Evolutionary conservation across 2,797 vertebrate species (phyloP).

Genomic region (Eleutherodactylus coqui): DNA sequence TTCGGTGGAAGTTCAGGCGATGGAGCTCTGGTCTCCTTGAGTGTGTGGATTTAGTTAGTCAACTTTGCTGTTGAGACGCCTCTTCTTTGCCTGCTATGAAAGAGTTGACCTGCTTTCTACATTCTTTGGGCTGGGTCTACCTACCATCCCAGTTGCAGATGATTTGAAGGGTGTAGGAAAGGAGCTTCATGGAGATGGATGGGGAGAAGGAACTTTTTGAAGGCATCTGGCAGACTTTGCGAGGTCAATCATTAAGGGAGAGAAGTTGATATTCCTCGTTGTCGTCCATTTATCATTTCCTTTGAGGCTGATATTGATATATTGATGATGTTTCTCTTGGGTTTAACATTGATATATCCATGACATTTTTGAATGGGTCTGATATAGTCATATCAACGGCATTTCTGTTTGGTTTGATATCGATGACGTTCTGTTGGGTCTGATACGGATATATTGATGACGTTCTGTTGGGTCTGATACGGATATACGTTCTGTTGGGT

Average conservation of each 20-base stretch:
- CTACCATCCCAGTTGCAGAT: not conserved
- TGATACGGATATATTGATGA: not conserved
- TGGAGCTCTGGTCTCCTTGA: not conserved
- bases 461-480: not conserved
- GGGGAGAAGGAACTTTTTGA: slow-evolving; percentile 21
- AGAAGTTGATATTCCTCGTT: not conserved
- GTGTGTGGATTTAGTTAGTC: not conserved
- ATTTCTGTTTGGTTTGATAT: not conserved
- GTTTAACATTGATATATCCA: not conserved
- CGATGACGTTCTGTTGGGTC: not conserved
- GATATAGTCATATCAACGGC: too few relatives aligned
- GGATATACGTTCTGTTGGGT: not conserved
- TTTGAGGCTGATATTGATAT: not conserved
- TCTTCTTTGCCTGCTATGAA: not conserved
- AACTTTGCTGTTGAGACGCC: slow-evolving; percentile 29
- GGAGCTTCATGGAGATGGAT: not conserved
- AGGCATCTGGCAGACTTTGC: not conserved
- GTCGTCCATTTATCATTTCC: not conserved
- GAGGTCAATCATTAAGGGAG: not conserved
- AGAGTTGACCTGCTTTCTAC: not conserved
- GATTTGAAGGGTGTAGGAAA: not conserved
- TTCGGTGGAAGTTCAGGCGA: slow-evolving; percentile 19
- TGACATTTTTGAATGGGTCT: not conserved
- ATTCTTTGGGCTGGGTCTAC: slow-evolving; percentile 26
- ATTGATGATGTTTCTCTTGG: not conserved